These are phyloP conservation scores for Gambusia affinis DNA, from an alignment of 2,113 vertebrate genomes.

Conservation along the genomic window DNA sequence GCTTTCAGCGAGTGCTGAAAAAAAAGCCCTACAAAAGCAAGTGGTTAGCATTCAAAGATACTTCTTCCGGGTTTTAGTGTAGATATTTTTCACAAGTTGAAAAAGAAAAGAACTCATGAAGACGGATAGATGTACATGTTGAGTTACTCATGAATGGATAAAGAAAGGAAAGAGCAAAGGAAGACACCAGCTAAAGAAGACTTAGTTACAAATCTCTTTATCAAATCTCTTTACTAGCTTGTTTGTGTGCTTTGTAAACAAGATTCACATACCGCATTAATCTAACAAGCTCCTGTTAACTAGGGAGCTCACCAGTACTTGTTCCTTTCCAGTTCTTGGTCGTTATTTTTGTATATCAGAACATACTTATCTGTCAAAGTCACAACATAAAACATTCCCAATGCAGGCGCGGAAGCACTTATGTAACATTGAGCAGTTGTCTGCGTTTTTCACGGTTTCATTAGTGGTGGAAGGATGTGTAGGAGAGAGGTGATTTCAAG, in stretches of 20 bases:
- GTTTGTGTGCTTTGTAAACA: constrained; percentile 6
- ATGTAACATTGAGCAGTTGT: constrained; percentile 8
- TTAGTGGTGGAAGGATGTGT: constrained; percentile 21
- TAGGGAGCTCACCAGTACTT: constrained; percentile 14
- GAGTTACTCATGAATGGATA: background rate
- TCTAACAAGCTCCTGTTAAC: constrained; percentile 4
- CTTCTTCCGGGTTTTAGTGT: background rate
- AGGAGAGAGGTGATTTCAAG: constrained; percentile 55
- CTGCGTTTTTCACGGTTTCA: constrained; percentile 3
- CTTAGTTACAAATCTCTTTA: background rate
- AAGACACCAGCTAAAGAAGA: background rate
- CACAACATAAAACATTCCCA: background rate
- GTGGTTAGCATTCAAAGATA: background rate
- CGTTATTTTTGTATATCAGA: background rate
- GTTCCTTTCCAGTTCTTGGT: background rate
- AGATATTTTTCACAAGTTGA: background rate
- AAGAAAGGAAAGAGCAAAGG: background rate
- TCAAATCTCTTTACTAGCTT: background rate
- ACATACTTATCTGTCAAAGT: background rate
- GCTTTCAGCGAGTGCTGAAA: constrained; percentile 35
- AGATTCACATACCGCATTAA: background rate
- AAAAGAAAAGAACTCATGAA: background rate
- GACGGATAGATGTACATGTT: background rate
- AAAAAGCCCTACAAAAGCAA: constrained; percentile 42
- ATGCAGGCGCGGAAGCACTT: background rate